Evolutionary conservation across 2,888 invertebrate genomes (phyloP), one percentile per base, ranked within the genome.

Genomic region (Papilio protenor): DNA sequence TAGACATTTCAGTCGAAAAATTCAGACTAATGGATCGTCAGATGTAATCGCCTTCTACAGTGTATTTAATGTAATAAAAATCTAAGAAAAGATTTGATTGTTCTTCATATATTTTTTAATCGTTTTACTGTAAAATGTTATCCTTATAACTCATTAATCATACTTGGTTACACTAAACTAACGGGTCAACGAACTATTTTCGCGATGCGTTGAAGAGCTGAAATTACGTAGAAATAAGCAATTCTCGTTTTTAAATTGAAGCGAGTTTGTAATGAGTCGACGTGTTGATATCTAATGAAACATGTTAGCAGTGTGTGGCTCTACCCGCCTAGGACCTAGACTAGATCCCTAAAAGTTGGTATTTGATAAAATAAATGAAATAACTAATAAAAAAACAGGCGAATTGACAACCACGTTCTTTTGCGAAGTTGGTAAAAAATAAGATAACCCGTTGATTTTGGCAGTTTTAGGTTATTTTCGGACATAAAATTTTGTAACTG

Each of bases 161-260:
- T 78, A 8, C 40, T 40, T 40, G 78, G 78, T 73, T 59, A 73
- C 78, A 66, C 73, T 73, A 76, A 78, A 47, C 45, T 76, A 47
- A 23, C 78, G 77, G 84, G 81, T 83, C 81, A 83, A 82, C 78
- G 83, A 79, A 81, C 84, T 77, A 79, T 81, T 79, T 81, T 76
- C 81, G 79, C 79, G 80, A 72, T 76, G 75, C 76, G 73, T 78
- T 76, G 73, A 75, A 69, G 76, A 78, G 40, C 81, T 80, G 81
- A 80, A 82, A 82, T 83, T 84, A 83, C 83, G 79, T 82, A 83
- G 84, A 84, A 85, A 81, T 84, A 83, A 82, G 81, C 79, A 81
- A 80, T 82, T 81, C 79, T 81, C 81, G 80, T 81, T 83, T 45
- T 82, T 73, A 82, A 83, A 83, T 82, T 84, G 80, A 80, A 82